A percentile compares a stretch with the other conserved stretches of the same genome.
Conservation (phyloP, 2,797 vertebrate genomes). For the Numenius phaeopus region DNA sequence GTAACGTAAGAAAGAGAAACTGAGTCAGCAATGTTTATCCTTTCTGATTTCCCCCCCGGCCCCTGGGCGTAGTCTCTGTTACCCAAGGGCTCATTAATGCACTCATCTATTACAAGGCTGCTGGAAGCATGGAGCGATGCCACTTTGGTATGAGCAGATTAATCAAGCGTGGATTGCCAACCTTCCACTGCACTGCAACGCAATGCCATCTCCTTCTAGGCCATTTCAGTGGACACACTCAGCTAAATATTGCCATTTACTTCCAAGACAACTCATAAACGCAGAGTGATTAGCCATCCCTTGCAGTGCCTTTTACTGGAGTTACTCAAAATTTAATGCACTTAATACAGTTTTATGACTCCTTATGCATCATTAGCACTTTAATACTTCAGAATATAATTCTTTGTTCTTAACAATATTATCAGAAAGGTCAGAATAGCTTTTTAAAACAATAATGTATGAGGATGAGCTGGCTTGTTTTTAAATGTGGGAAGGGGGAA, state of each 20-base stretch:
- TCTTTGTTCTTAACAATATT: neutral
- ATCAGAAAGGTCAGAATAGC: neutral
- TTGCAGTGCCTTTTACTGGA: neutral
- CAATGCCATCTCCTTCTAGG: neutral
- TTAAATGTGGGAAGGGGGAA: neutral
- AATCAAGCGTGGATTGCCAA: neutral
- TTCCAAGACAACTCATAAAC: neutral
- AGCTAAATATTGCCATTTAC: neutral
- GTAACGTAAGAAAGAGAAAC: neutral
- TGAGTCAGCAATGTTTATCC: neutral
- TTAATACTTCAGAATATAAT: neutral
- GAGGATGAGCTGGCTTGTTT: neutral
- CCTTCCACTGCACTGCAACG: neutral
- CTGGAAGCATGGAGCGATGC: neutral
- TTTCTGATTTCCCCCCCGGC: neutral
- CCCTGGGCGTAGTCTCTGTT: fast-evolving
- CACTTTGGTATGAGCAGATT: neutral
- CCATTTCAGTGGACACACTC: neutral
- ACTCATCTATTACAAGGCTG: neutral
- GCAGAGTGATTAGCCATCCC: neutral
- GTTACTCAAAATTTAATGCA: conserved; percentile 8
- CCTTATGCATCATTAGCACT: neutral
- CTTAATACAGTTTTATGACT: conserved; percentile 13
- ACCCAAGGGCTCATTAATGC: neutral
- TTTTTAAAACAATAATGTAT: neutral